Evolutionary conservation across 2,888 invertebrate species (phyloP), one percentile per base, ranked within the genome.

Genomic region (Celastrina argiolus): DNA sequence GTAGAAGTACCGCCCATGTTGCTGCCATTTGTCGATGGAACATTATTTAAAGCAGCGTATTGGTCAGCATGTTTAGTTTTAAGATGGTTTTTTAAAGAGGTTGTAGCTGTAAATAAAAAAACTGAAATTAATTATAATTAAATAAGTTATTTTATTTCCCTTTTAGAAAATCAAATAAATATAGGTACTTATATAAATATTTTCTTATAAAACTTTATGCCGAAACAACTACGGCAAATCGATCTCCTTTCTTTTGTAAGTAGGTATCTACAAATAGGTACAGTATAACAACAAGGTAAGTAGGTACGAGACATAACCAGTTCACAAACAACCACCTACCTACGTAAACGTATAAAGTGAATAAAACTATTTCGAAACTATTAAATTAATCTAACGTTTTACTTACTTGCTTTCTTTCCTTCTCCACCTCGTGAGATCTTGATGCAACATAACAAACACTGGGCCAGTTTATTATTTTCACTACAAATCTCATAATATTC

Each of bases 41-140:
- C 68, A 67, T 67, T 39, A 68, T 31, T 69, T 69, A 71, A 67
- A 66, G 67, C 56, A 71, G 69, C 67, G 69, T 67, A 71, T 42
- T 70, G 56, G n/a, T 72, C 72, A 66, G 72, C 67, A 72, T 70
- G 69, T 70, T 72, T 71, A 66, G 65, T 64, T 70, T 67, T 69
- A 67, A 72, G 63, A 71, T 72, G 70, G 59, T 71, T 72, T 71
- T 61, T 71, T 42, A 72, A 66, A 68, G 68, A 69, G n/a, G n/a
- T 68, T 58, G 68, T 70, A 64, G 56, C 64, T 45, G 56, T 41
- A 42, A 42, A 26, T 63, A 63, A 26, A 63, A 41, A 36, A 42
- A 28, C n/a, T n/a, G n/a, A 63, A 22, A 45, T 34, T 3, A 34
- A 34, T 31, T 59, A 59, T 16, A 59, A 59, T 28, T 58, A 58